A percentile compares a stretch with the other conserved stretches of the same genome.
These are phyloP conservation scores for Falco novaeseelandiae DNA, from an alignment of 2,797 vertebrate genomes.

Conservation along the genomic window DNA sequence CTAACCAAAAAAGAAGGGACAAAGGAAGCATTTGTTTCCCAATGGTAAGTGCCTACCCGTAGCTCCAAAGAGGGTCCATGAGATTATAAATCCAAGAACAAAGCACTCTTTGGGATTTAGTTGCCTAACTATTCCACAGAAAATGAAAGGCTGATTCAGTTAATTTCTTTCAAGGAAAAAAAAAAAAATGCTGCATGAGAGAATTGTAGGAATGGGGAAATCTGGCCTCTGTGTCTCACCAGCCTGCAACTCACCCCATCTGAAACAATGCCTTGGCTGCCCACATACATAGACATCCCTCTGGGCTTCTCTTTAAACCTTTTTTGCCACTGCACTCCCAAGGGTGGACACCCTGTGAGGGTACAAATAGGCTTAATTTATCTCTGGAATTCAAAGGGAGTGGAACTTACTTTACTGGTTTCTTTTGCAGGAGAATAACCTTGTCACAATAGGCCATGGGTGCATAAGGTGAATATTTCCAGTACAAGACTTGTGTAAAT, in stretches of 20 bases:
- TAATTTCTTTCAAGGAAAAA: neutral
- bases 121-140: neutral
- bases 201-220: neutral
- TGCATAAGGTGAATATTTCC: neutral
- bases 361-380: neutral
- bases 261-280: accelerated
- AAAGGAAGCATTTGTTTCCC: neutral
- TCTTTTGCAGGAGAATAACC: neutral
- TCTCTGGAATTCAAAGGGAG: neutral
- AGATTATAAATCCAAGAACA: neutral
- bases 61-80: neutral
- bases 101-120: neutral
- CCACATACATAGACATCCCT: accelerated
- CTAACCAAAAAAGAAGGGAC: neutral
- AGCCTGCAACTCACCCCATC: neutral
- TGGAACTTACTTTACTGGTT: neutral
- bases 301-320: neutral
- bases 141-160: neutral
- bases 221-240: neutral
- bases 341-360: neutral
- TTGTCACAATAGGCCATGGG: neutral
- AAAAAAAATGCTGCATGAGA: too few relatives aligned
- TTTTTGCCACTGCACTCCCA: neutral
- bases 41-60: neutral
- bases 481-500: neutral